Conservation (phyloP, 2,113 vertebrate species). For the Neolamprologus sp. region DNA sequence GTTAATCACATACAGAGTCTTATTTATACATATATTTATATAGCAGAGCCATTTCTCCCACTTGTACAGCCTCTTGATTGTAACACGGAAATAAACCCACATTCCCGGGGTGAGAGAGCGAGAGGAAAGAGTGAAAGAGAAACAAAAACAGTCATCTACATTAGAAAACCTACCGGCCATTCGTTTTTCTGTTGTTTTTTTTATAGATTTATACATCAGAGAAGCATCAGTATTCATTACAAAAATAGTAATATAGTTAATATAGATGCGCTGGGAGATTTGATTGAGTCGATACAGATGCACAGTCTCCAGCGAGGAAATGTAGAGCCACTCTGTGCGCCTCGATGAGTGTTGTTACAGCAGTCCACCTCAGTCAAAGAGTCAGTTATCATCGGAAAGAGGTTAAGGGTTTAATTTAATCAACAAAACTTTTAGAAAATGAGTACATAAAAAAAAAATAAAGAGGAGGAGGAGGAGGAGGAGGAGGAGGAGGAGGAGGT, state of each 20-base stretch:
- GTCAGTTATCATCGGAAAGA: slow-evolving; percentile 9
- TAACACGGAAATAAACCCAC: slow-evolving; percentile 53
- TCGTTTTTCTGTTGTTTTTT: slow-evolving; percentile 1
- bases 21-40: slow-evolving; percentile 70
- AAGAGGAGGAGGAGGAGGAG: background rate
- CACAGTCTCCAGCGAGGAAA: background rate
- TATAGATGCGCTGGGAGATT: slow-evolving; percentile 19
- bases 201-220: slow-evolving; percentile 52
- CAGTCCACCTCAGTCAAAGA: slow-evolving; percentile 32
- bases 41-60: slow-evolving; percentile 46
- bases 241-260: slow-evolving; percentile 66
- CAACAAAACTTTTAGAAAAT: slow-evolving; percentile 22
- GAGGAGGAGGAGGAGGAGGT: background rate
- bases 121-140: background rate
- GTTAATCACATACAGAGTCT: slow-evolving; percentile 58
- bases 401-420: slow-evolving; percentile 18
- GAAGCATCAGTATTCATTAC: slow-evolving; percentile 52
- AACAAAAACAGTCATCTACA: slow-evolving; percentile 31
- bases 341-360: slow-evolving; percentile 38
- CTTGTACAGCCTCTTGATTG: slow-evolving; percentile 64
- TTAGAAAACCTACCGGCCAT: slow-evolving; percentile 59
- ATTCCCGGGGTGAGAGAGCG: slow-evolving; percentile 19
- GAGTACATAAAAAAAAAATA: background rate
- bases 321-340: background rate
- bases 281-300: background rate